phyloP scores from a whole-genome alignment of 2,113 vertebrate species.

The Phocoena phocoena region DNA sequence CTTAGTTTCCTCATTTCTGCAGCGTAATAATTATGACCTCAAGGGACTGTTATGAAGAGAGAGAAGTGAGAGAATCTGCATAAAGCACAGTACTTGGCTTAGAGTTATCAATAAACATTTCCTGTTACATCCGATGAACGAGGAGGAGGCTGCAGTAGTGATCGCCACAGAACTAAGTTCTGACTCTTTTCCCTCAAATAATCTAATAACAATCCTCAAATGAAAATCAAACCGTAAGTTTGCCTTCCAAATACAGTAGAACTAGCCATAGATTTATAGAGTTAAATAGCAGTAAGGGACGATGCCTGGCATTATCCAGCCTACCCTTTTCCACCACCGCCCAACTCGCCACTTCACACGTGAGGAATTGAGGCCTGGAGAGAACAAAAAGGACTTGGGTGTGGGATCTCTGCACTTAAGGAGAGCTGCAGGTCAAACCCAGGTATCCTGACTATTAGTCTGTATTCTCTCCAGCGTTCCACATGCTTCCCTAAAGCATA shows the following conservation, averaged over 20 bases:
- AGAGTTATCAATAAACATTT: not conserved
- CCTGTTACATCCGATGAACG: not conserved
- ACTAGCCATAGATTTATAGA: not conserved
- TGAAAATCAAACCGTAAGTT: not conserved
- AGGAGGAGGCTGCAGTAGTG: fast-evolving
- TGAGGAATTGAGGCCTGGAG: not conserved
- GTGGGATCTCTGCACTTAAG: not conserved
- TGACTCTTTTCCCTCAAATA: not conserved
- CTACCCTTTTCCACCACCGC: not conserved
- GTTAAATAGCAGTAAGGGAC: not conserved
- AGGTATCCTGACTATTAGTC: not conserved
- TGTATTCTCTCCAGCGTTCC: not conserved
- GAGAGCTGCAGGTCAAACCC: not conserved
- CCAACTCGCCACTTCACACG: not conserved
- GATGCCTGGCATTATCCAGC: not conserved
- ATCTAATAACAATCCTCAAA: not conserved
- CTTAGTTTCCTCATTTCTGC: not conserved
- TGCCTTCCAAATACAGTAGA: not conserved
- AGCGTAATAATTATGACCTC: not conserved
- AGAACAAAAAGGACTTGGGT: not conserved
- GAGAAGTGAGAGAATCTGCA: not conserved
- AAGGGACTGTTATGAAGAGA: not conserved
- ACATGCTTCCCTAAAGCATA: not conserved
- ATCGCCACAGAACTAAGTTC: not conserved
- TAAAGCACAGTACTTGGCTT: not conserved